Evolutionary conservation across 2,797 vertebrate species (phyloP).

Genomic region (Centroberyx gerrardi): DNA sequence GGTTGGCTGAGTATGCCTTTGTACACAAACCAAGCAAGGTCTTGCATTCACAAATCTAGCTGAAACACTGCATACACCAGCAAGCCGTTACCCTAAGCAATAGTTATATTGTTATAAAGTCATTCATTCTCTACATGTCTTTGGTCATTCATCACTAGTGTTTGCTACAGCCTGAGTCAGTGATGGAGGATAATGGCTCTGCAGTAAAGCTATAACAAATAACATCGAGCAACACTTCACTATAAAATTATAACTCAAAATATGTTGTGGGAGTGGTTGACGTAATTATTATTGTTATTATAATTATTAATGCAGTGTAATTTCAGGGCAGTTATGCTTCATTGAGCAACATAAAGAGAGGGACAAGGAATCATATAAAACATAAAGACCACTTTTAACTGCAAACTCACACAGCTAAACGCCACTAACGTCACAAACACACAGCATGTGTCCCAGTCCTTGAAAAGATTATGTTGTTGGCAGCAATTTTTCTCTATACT

Average conservation of each 20-base stretch:
- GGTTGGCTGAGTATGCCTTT: constrained; percentile 46
- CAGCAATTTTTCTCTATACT: constrained; percentile 46
- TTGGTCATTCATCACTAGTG: constrained; percentile 24
- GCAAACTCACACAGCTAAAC: constrained; percentile 23
- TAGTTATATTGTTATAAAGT: constrained; percentile 24
- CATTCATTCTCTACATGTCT: constrained; percentile 18
- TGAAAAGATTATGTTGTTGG: constrained; percentile 55
- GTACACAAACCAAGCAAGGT: constrained; percentile 16
- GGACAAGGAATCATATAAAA: constrained; percentile 17
- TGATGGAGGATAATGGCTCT: not conserved
- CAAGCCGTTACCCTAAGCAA: constrained; percentile 34
- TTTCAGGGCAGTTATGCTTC: constrained; percentile 10
- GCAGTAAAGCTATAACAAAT: not conserved
- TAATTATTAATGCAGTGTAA: not conserved
- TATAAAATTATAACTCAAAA: not conserved
- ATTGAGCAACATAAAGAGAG: constrained; percentile 10
- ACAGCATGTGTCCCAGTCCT: constrained; percentile 30
- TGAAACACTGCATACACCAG: constrained; percentile 6
- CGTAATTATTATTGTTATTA: not conserved
- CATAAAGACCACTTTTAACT: not conserved
- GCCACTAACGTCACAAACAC: not conserved
- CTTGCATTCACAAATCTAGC: not conserved
- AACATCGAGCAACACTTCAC: not conserved
- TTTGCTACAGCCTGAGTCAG: constrained; percentile 25
- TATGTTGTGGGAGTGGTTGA: not conserved